Evolutionary conservation across 2,797 vertebrate genomes (phyloP), one percentile per base, ranked within the genome.

Genomic region (Podarcis siculus): DNA sequence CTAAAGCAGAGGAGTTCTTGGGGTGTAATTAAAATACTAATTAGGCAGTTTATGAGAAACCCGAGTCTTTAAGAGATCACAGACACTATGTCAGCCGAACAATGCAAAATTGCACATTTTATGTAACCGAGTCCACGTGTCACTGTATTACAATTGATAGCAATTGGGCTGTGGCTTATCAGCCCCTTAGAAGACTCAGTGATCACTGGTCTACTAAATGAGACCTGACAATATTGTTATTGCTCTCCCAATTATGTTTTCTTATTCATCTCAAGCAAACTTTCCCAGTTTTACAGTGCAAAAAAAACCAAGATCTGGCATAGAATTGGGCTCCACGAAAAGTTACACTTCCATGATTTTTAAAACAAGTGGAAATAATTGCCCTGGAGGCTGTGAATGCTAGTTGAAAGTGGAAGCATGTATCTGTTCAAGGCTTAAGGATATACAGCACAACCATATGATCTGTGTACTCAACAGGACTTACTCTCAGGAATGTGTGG

Each of bases 201-300:
- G 13, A 67, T 0, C 72, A 86, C 39, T 66, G 86, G 90, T 85
- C 37, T 64, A 72, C 35, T 82, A 80, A 89, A 86, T 0, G 49
- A 67, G 6, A 32, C 7, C 35, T 8, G 3, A 83, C 7, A 0
- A 1, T 71, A 19, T 61, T 42, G 32, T 86, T 37, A 27, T 86
- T 49, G 30, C 80, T 86, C 10, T 83, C 21, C 17, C 19, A 8
- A 79, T 0, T 0, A 39, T 25, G 69, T 55, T 85, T 83, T 72
- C 67, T 82, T 79, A 21, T 35, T 88, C 72, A 79, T 72, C 27
- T 45, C 39, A 86, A 78, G 39, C 30, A 49, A 19, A 2, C 42
- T 23, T 55, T 19, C 10, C 45, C 32, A 6, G 19, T 9, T 73
- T 35, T 13, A 8, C 32, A 32, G 9, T 25, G 27, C n/a, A 32